Evolutionary conservation across 2,888 invertebrate genomes (phyloP).

Genomic region (Hydriomena furcata): DNA sequence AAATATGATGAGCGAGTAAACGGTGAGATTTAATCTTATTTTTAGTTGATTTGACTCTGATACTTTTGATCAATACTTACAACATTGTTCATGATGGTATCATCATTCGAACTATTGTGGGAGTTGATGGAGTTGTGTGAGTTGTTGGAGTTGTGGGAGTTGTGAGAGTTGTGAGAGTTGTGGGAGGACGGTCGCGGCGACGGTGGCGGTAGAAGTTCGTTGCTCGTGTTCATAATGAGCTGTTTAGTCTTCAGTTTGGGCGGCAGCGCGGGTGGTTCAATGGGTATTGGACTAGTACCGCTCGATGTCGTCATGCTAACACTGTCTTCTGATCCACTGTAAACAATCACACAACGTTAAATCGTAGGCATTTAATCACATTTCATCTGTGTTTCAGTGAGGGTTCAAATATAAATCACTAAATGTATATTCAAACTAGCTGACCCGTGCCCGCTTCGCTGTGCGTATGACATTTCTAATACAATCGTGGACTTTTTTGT

Average conservation of each 20-base stretch:
- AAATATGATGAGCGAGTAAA: too few relatives aligned
- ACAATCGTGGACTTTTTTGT: too few relatives aligned
- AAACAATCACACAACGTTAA: background rate
- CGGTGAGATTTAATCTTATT: too few relatives aligned
- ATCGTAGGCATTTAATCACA: too few relatives aligned
- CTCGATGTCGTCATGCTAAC: constrained; percentile 70
- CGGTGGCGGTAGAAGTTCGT: constrained; percentile 71
- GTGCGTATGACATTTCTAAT: too few relatives aligned
- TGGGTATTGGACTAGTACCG: constrained; percentile 77
- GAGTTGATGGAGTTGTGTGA: too few relatives aligned
- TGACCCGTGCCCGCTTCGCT: too few relatives aligned
- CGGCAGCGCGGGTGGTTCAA: constrained; percentile 80
- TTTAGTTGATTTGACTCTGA: too few relatives aligned
- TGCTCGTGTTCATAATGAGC: constrained; percentile 71
- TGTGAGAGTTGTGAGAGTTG: constrained; percentile 72
- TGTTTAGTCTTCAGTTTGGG: constrained; percentile 77
- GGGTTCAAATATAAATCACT: too few relatives aligned
- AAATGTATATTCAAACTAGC: too few relatives aligned
- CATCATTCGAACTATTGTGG: constrained; percentile 69
- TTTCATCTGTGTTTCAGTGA: too few relatives aligned
- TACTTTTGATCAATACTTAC: constrained; percentile 40
- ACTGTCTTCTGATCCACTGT: constrained; percentile 75
- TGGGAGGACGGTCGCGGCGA: constrained; percentile 75
- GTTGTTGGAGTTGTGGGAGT: constrained; percentile 72
- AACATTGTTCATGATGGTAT: constrained; percentile 66